Percentiles rank a stretch among this genome's conserved stretches.
These are phyloP conservation scores for Morone chrysops DNA, from an alignment of 2,113 vertebrate genomes.

Conservation along the genomic window DNA sequence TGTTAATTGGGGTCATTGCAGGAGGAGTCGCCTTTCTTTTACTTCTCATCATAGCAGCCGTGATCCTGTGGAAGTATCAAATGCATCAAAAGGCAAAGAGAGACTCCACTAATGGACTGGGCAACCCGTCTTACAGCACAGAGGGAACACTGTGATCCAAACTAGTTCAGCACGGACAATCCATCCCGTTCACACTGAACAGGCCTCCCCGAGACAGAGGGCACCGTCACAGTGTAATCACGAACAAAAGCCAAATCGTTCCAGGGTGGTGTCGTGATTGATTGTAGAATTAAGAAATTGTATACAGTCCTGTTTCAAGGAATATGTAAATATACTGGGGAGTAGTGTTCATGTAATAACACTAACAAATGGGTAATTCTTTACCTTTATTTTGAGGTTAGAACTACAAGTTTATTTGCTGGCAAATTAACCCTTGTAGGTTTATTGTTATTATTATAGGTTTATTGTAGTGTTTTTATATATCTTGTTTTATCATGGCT, in stretches of 20 bases:
- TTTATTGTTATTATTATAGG: not conserved
- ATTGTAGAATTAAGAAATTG: conserved; percentile 8
- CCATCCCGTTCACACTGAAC: not conserved
- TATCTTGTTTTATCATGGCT: not conserved
- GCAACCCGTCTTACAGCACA: conserved; percentile 79
- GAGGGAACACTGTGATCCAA: conserved; percentile 68
- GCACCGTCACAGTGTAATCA: not conserved
- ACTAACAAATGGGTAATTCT: conserved; percentile 32
- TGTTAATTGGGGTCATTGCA: conserved; percentile 62
- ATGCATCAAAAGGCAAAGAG: conserved; percentile 56
- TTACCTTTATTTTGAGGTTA: conserved; percentile 10
- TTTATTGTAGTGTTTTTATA: not conserved
- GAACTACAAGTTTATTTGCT: conserved; percentile 74
- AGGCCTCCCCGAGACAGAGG: not conserved
- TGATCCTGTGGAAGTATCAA: conserved; percentile 67
- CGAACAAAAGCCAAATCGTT: not conserved
- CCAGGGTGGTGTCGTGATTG: not conserved
- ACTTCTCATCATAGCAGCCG: conserved; percentile 53
- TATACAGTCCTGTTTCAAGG: conserved; percentile 51
- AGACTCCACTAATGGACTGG: conserved; percentile 66
- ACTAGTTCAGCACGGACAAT: not conserved
- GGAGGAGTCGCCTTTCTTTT: conserved; percentile 74
- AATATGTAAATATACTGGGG: conserved; percentile 20
- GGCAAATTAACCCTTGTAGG: conserved; percentile 73
- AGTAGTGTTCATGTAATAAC: not conserved